Percentiles rank a stretch among this genome's conserved stretches.
These are phyloP conservation scores for Quadroppia sp. DNA, from an alignment of 2,888 invertebrate species.

Conservation along the genomic window DNA sequence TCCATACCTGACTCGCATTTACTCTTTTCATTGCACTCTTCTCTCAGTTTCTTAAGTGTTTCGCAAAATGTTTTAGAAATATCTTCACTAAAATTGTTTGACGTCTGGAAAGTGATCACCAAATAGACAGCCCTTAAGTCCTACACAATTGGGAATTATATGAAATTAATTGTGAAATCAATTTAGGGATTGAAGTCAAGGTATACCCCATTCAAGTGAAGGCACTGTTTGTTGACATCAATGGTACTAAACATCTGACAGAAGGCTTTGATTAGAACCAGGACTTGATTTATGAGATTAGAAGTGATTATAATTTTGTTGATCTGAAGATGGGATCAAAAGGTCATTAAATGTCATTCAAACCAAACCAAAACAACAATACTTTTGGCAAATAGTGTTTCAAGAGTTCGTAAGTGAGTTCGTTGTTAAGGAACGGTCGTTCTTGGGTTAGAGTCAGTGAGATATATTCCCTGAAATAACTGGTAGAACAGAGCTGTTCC, in stretches of 20 bases:
- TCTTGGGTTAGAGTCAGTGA: conserved; percentile 84
- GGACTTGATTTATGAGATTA: conserved; percentile 31
- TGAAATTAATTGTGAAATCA: neutral
- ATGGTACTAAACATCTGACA: conserved; percentile 2
- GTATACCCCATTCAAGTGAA: conserved; percentile 20
- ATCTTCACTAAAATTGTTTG: conserved; percentile 9
- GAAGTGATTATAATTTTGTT: conserved; percentile 13
- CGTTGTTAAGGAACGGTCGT: conserved; percentile 74
- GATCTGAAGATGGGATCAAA: conserved; percentile 28
- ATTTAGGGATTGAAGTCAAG: neutral
- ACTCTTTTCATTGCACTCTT: conserved; percentile 2
- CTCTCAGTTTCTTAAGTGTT: conserved; percentile 18
- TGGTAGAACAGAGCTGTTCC: conserved; percentile 50
- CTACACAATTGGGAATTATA: neutral
- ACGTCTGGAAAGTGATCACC: neutral
- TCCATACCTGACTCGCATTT: neutral
- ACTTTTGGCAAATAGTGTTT: conserved; percentile 86
- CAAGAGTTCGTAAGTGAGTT: conserved; percentile 78
- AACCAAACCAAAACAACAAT: conserved; percentile 44
- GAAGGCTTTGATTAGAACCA: conserved; percentile 24
- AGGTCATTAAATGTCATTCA: neutral
- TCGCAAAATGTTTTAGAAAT: neutral
- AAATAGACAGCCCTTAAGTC: conserved; percentile 26
- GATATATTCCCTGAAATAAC: conserved; percentile 79
- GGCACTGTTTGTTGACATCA: conserved; percentile 11